Base-by-base conservation (phyloP, 2,113 vertebrate species). In the Boleophthalmus pectinirostris region DNA sequence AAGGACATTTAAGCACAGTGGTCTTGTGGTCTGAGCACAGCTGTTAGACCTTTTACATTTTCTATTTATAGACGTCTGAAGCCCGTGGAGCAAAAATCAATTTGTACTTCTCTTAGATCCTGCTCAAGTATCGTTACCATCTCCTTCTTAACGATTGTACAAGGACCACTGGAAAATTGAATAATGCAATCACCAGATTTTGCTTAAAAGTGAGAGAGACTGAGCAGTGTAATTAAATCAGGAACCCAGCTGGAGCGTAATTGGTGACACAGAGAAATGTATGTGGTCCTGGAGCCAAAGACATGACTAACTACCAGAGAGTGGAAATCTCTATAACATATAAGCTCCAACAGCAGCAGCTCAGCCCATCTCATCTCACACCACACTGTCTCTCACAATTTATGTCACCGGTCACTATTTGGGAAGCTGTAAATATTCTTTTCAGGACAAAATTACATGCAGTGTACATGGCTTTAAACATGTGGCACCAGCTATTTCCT, bases 221-320 rank as follows among this genome's bases (percentile, higher is more conserved):
- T 29, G 12, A 73, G n/a, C 51, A 5, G 38, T 45, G 29, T 80
- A 82, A 87, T 81, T 70, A 64, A 67, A 78, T 82, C 57, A 82
- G 79, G 75, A 63, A 76, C 67, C 57, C 21, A 54, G 72, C 64
- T 75, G 72, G 73, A 47, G 72, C 61, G 68, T 74, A 75, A 85
- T 74, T 78, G 67, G 73, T 79, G 78, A 77, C 16, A 33, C 68
- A 63, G 58, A 64, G 60, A 47, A 64, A 77, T 71, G 80, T 13
- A 72, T 51, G 54, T 64, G 57, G 64, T 72, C 61, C 45, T 16
- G 58, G 81, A 70, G 89, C 78, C 77, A 83, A 68, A 87, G 79
- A 70, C 70, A 84, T 84, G 86, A 86, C 79, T 75, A 89, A 88
- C 73, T 86, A 79, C 77, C 84, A 81, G 86, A 82, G 79, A 86